phyloP scores from a whole-genome alignment of 2,113 vertebrate genomes.

The Callipepla squamata region DNA sequence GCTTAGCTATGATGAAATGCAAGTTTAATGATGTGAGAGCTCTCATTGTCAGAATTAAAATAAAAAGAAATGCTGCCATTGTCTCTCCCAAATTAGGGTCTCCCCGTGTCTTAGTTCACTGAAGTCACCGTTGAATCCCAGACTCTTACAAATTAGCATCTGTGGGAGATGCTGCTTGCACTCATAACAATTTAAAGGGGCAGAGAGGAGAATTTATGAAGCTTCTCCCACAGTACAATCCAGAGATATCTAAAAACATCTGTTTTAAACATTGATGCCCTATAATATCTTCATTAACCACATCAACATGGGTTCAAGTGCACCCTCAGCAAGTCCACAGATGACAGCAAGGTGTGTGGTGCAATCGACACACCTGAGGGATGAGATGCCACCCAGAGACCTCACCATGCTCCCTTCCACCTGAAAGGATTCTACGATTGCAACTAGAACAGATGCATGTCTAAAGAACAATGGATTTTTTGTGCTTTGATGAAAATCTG shows the following conservation, averaged over 20 bases:
- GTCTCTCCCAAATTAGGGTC: neutral
- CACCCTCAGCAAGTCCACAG: too few species aligned
- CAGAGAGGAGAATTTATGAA: neutral
- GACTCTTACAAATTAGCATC: neutral
- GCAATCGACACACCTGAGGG: too few species aligned
- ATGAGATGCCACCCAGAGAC: too few species aligned
- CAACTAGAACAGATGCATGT: neutral
- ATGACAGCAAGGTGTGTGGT: too few species aligned
- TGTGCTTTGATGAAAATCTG: neutral
- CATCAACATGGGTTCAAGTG: too few species aligned
- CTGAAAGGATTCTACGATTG: neutral
- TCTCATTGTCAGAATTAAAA: neutral
- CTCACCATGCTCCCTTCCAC: too few species aligned
- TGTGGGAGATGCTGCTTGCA: neutral
- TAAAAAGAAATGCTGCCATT: neutral
- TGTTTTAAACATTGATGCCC: neutral
- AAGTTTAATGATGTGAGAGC: neutral
- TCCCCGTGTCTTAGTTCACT: neutral
- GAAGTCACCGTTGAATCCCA: neutral
- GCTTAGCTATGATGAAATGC: fast-evolving
- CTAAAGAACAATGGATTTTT: neutral
- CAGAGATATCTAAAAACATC: neutral
- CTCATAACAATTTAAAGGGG: neutral
- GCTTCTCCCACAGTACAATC: neutral
- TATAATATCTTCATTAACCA: too few species aligned